Evolutionary conservation across 2,797 vertebrate genomes (phyloP).

Genomic region (Odontamblyopus rebecca): DNA sequence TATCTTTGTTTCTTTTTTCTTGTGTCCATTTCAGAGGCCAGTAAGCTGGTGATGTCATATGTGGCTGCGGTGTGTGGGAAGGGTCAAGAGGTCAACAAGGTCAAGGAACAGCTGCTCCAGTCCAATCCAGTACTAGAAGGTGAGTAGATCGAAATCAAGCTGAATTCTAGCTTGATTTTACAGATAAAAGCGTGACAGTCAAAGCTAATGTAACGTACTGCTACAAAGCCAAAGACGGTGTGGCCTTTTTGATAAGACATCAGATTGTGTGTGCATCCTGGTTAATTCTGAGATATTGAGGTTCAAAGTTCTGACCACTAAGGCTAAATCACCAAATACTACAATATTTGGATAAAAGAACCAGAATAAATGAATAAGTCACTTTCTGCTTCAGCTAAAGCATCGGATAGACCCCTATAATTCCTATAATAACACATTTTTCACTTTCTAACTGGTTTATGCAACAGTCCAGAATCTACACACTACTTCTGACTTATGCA

Average conservation of each 20-base stretch:
- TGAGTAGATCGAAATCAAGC: conserved; percentile 66
- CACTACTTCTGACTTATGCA: too few species aligned
- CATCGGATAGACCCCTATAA: too few species aligned
- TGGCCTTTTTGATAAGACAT: not conserved
- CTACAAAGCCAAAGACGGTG: not conserved
- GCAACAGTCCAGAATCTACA: too few species aligned
- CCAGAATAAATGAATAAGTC: too few species aligned
- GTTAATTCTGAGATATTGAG: too few species aligned
- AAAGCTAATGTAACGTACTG: not conserved
- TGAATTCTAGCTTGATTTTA: conserved; percentile 13
- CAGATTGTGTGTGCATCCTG: too few species aligned
- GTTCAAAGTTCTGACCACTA: too few species aligned
- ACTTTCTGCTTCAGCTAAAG: too few species aligned
- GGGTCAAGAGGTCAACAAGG: conserved; percentile 98
- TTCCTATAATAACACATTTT: too few species aligned
- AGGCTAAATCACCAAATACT: too few species aligned
- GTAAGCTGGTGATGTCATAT: conserved; percentile 99
- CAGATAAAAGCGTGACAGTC: not conserved
- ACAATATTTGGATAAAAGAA: too few species aligned
- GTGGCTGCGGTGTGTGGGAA: conserved; percentile 98
- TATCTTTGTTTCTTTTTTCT: conserved; percentile 34
- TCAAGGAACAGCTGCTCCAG: conserved; percentile 98
- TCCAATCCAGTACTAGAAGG: conserved; percentile 98
- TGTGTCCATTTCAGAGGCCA: conserved; percentile 86
- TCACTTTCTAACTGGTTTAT: too few species aligned